Base-by-base conservation (phyloP, 2,797 vertebrate species). In the Capromys pilorides region DNA sequence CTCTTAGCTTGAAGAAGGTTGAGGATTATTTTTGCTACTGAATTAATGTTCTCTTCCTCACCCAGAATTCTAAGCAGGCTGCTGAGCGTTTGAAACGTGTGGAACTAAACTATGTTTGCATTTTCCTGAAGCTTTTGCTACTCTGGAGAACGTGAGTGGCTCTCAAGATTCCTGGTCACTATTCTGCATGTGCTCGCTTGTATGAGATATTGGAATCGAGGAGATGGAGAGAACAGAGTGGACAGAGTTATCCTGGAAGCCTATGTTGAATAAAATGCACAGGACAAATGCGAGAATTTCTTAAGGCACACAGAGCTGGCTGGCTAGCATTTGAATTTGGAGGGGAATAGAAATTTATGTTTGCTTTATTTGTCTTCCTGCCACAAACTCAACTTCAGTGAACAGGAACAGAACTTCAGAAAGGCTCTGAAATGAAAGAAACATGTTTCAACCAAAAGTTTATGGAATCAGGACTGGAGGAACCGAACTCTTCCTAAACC, bases 341-440 rank as follows among this genome's bases (percentile, higher is more conserved):
- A 54, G 14, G 22, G 12, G 18, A 8, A 12, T 4, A 57, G 9
- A 39, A 95, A 45, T 73, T 57, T 59, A 67, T 54, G 3, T 13
- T 62, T 75, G 78, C 14, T 83, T 91, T 75, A 45, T 62, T 28
- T 86, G 39, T 84, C 16, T 84, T 21, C 21, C 31, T 16, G 62
- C 90, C n/a, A 75, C 54, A 88, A 75, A 84, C 22, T 45, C 36
- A 91, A 89, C 16, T 94, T 95, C 26, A 92, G 6, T 71, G 10
- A 88, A 89, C 69, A 94, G 24, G 31, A 91, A 66, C 4, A 84
- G 62, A 62, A 69, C 31, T 95, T 86, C 21, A 61, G 66, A 93
- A 88, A 92, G 33, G 19, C 22, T 86, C 12, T 88, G 24, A 90
- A 69, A 87, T 21, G 71, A 45, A 45, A 89, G 86, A 77, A 33